These are phyloP conservation scores for Centropus bengalensis DNA, from an alignment of 2,113 vertebrate species.

Conservation along the genomic window DNA sequence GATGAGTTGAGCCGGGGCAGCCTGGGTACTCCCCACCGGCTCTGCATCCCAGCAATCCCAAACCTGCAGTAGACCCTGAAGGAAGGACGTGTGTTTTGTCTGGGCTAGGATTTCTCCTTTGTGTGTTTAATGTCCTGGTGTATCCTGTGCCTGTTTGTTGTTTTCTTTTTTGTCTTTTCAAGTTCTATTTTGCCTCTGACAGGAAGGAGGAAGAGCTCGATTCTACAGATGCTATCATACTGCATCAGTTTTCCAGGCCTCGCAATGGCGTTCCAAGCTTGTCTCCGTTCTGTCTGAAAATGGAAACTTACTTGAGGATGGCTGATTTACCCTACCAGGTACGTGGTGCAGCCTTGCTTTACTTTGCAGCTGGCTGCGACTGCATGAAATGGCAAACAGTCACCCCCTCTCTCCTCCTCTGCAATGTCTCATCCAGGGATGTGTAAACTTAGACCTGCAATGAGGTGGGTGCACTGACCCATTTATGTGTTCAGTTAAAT, in stretches of 20 bases:
- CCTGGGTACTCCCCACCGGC: background rate
- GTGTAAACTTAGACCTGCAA: background rate
- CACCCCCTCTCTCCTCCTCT: background rate
- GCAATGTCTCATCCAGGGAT: background rate
- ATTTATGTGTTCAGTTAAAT: background rate
- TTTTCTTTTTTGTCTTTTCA: background rate
- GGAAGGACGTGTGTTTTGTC: background rate
- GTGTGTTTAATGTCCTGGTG: background rate
- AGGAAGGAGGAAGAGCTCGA: conserved; percentile 97
- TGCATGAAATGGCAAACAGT: background rate
- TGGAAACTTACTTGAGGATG: conserved; percentile 98
- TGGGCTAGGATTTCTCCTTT: background rate
- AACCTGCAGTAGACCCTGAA: background rate
- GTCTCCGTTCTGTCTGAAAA: conserved; percentile 96
- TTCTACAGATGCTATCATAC: conserved; percentile 97
- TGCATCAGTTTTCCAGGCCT: conserved; percentile 97
- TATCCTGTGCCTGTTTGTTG: background rate
- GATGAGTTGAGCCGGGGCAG: background rate
- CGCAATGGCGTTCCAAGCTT: conserved; percentile 92
- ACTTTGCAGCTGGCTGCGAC: background rate
- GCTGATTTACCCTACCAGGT: conserved; percentile 98
- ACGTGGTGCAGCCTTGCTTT: conserved; percentile 16
- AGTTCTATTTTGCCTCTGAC: conserved; percentile 36
- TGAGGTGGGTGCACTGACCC: background rate
- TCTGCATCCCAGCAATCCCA: background rate